A percentile compares a stretch with the other conserved stretches of the same genome.
phyloP scores from a whole-genome alignment of 2,113 vertebrate species.

The Esox niger region DNA sequence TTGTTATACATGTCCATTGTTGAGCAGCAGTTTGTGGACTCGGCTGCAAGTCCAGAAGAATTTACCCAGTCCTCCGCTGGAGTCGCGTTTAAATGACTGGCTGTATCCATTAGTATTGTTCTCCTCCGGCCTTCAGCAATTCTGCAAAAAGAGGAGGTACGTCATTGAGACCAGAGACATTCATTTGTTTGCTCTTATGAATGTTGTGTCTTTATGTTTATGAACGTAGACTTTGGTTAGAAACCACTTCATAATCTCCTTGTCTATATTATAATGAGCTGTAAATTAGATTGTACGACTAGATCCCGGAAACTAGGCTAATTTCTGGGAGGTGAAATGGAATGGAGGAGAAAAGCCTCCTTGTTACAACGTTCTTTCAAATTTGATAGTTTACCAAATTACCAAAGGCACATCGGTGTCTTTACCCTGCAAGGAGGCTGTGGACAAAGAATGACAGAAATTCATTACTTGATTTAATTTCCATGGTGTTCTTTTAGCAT shows the following conservation, averaged over 20 bases:
- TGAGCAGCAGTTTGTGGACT: constrained; percentile 51
- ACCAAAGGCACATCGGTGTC: too few species aligned
- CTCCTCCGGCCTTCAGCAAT: constrained; percentile 34
- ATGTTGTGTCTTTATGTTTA: too few species aligned
- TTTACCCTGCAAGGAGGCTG: too few species aligned
- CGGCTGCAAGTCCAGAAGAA: background rate
- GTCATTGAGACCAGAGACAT: background rate
- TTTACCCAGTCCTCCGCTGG: constrained; percentile 33
- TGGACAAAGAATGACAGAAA: too few species aligned
- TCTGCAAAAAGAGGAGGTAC: constrained; percentile 22
- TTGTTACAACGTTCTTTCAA: too few species aligned
- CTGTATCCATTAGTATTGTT: constrained; percentile 66
- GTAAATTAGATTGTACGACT: background rate
- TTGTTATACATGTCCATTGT: background rate
- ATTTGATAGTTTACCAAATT: too few species aligned
- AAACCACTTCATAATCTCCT: background rate
- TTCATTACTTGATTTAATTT: too few species aligned
- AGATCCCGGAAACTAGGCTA: background rate
- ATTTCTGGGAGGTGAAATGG: background rate
- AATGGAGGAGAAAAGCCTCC: too few species aligned
- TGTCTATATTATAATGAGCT: background rate
- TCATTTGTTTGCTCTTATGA: background rate
- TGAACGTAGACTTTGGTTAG: background rate
- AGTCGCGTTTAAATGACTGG: constrained; percentile 71
- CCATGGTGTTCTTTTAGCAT: too few species aligned